Evolutionary conservation across 2,113 vertebrate genomes (phyloP).

Genomic region (Pongo abelii): DNA sequence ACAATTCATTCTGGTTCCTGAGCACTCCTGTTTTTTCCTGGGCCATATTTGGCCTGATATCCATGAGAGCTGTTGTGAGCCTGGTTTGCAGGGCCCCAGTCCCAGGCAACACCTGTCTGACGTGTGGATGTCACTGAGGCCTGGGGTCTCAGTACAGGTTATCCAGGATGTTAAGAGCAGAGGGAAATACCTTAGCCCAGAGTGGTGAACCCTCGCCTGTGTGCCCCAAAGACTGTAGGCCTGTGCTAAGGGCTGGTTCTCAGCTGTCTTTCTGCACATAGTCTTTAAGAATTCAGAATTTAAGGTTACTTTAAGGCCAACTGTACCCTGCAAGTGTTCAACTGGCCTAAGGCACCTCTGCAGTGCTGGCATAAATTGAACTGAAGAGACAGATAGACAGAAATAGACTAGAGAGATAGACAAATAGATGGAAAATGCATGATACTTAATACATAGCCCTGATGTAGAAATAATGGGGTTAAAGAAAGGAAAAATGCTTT

Average conservation of each 20-base stretch:
- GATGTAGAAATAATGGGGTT: background rate
- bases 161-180: background rate
- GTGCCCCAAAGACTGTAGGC: fast-evolving
- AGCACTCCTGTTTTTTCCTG: background rate
- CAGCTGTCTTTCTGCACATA: background rate
- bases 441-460: background rate
- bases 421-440: background rate
- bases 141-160: background rate
- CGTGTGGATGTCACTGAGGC: background rate
- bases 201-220: background rate
- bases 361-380: background rate
- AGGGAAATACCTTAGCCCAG: background rate
- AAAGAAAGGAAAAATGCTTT: background rate
- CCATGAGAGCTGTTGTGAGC: background rate
- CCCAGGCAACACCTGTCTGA: background rate
- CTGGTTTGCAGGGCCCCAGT: background rate
- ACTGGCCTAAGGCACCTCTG: background rate
- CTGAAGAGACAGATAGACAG: background rate
- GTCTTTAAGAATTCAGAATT: background rate
- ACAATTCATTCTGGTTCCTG: background rate
- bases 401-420: background rate
- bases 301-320: background rate
- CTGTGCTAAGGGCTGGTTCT: background rate
- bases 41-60: background rate
- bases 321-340: background rate